Conservation (phyloP, 2,888 invertebrate species). For the Erebia palarica region DNA sequence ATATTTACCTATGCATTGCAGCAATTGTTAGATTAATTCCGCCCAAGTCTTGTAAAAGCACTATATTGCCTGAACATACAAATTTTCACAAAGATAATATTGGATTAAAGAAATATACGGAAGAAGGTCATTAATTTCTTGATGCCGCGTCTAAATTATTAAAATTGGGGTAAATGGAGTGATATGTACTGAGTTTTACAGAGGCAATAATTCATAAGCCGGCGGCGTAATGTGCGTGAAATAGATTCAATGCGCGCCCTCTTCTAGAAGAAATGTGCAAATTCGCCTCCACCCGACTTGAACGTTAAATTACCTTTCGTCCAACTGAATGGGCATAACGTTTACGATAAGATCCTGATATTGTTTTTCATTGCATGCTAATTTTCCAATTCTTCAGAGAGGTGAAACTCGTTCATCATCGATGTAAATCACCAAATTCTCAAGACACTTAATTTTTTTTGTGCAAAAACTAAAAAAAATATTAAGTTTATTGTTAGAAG, state of each 20-base stretch:
- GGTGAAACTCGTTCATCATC: no score
- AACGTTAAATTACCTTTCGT: slow-evolving; percentile 67
- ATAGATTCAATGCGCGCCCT: slow-evolving; percentile 70
- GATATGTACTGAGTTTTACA: slow-evolving; percentile 74
- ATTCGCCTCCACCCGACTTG: slow-evolving; percentile 47
- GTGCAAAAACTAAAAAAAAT: no score
- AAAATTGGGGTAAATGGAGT: slow-evolving; percentile 68
- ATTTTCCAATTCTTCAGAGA: neutral
- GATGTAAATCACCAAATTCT: no score
- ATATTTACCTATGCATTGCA: no score
- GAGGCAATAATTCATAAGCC: slow-evolving; percentile 75
- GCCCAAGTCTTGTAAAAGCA: no score
- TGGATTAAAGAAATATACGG: slow-evolving; percentile 3
- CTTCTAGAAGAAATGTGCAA: slow-evolving; percentile 67
- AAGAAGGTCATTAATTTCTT: slow-evolving; percentile 19
- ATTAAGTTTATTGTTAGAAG: no score
- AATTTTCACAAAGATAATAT: slow-evolving; percentile 3
- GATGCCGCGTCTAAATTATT: slow-evolving; percentile 48
- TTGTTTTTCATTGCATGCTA: neutral
- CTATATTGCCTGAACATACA: no score
- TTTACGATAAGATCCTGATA: neutral
- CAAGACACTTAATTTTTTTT: no score
- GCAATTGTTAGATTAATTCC: no score
- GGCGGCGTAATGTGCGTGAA: slow-evolving; percentile 72
- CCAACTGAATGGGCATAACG: neutral